Base-by-base conservation (phyloP, 2,888 invertebrate genomes). In the Phengaris alcon region DNA sequence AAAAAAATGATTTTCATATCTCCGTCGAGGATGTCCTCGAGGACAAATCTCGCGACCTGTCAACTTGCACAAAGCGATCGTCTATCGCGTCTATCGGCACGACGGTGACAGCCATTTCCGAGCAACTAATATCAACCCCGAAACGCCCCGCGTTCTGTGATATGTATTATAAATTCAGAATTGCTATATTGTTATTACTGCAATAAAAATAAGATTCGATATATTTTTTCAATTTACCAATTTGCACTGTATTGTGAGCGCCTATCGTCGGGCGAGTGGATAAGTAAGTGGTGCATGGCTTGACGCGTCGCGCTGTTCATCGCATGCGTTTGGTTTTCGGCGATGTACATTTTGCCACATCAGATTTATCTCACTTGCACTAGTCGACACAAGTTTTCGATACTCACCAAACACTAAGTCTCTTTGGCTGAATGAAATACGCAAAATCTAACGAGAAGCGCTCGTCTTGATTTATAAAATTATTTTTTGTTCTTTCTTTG, bases 61-160 rank as follows among this genome's bases (percentile, higher is more conserved):
- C 69, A 74, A 70, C 46, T 52, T 22, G 74, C 75, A 57, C 59
- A 83, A 12, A 64, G 72, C 76, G 76, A 85, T 84, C 85, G 86
- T 86, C 86, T 84, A 80, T 80, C 82, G 87, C 87, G 88, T 85
- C 85, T 81, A 82, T 82, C 82, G 85, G 85, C 84, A 85, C 81
- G 81, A 82, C 82, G 79, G 83, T 81, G 82, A 84, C 85, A 86
- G 85, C 87, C 88, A 87, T 86, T 86, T 86, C 87, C 86, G 54
- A 72, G 48, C 87, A 85, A 86, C 87, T 82, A 83, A 84, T 83
- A 85, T 85, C 84, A 85, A 87, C 90, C 93, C 91, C 91, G 88
- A 90, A 92, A 90, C 91, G 93, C 93, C 92, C 92, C 93, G 93
- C 93, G 93, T 92, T 91, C 93, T 93, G 93, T 93, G 93, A 93